These are phyloP conservation scores for Caradrina clavipalpis DNA, from an alignment of 2,888 invertebrate species.

Conservation along the genomic window DNA sequence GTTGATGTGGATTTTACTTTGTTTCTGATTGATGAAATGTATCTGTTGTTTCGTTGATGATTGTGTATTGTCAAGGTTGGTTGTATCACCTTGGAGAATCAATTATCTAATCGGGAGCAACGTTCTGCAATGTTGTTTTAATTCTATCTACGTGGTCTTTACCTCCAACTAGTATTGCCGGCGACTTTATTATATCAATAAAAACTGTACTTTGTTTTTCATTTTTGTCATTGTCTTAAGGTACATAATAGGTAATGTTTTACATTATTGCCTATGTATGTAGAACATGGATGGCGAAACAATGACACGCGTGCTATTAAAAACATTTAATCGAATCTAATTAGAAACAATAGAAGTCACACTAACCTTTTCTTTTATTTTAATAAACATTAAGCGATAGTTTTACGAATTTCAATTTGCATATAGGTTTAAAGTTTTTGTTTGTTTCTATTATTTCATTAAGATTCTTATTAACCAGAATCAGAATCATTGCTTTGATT, in stretches of 20 bases:
- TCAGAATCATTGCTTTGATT: too few species aligned
- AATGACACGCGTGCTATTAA: too few species aligned
- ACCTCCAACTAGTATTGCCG: not conserved
- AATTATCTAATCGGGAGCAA: conserved; percentile 29
- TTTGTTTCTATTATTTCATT: too few species aligned
- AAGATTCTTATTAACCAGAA: too few species aligned
- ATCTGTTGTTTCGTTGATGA: conserved; percentile 4
- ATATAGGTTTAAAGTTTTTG: too few species aligned
- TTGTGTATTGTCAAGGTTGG: conserved; percentile 27
- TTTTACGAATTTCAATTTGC: too few species aligned
- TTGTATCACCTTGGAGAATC: conserved; percentile 13
- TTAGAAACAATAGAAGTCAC: too few species aligned
- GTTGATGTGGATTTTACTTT: conserved; percentile 22
- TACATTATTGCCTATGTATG: not conserved
- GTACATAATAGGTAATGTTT: not conserved
- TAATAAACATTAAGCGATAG: too few species aligned
- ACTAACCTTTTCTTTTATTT: too few species aligned
- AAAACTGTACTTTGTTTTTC: not conserved
- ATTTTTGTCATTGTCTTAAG: not conserved
- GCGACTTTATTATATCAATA: not conserved
- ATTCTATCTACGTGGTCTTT: conserved; percentile 9
- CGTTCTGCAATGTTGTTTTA: conserved; percentile 25
- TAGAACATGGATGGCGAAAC: not conserved
- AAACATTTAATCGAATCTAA: too few species aligned
- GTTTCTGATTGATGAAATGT: conserved; percentile 17